Evolutionary conservation across 2,113 vertebrate genomes (phyloP).

Genomic region (Stigmatopora nigra): DNA sequence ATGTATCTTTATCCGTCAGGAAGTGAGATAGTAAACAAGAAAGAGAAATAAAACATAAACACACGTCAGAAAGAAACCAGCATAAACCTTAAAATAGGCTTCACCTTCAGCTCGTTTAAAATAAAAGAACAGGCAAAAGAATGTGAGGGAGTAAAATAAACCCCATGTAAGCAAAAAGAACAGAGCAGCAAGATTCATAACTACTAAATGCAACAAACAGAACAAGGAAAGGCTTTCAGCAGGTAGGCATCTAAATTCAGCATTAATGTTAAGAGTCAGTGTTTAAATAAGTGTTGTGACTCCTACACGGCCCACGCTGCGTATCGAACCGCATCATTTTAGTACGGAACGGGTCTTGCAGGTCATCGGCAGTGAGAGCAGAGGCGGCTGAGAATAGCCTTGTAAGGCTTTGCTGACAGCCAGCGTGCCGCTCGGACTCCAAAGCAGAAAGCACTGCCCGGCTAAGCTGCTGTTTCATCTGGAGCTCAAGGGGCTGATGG

Average conservation of each 20-base stretch:
- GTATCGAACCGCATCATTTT: slow-evolving; percentile 56
- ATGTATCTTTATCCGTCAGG: slow-evolving; percentile 20
- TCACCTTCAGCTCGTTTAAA: background rate
- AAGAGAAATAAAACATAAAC: slow-evolving; percentile 11
- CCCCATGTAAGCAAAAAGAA: slow-evolving; percentile 21
- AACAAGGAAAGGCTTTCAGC: slow-evolving; percentile 35
- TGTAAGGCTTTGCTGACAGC: slow-evolving; percentile 56
- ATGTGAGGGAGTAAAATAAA: slow-evolving; percentile 16
- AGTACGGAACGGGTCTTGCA: slow-evolving; percentile 46
- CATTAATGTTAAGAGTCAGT: slow-evolving; percentile 43
- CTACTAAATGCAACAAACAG: slow-evolving; percentile 35
- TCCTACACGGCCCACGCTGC: slow-evolving; percentile 58
- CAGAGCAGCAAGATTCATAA: slow-evolving; percentile 32
- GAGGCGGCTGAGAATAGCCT: slow-evolving; percentile 60
- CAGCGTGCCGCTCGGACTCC: slow-evolving; percentile 41
- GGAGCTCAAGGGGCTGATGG: slow-evolving; percentile 44
- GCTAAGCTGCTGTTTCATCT: slow-evolving; percentile 45
- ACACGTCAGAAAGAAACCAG: background rate
- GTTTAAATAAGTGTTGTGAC: slow-evolving; percentile 59
- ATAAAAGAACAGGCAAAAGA: slow-evolving; percentile 11
- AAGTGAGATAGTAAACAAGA: slow-evolving; percentile 14
- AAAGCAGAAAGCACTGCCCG: slow-evolving; percentile 38
- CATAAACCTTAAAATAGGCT: slow-evolving; percentile 12
- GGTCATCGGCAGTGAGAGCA: slow-evolving; percentile 54
- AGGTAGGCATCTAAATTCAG: slow-evolving; percentile 48